Base-by-base conservation (phyloP, 64 coral and sea anemone genomes). In the Anthopleura sola region DNA sequence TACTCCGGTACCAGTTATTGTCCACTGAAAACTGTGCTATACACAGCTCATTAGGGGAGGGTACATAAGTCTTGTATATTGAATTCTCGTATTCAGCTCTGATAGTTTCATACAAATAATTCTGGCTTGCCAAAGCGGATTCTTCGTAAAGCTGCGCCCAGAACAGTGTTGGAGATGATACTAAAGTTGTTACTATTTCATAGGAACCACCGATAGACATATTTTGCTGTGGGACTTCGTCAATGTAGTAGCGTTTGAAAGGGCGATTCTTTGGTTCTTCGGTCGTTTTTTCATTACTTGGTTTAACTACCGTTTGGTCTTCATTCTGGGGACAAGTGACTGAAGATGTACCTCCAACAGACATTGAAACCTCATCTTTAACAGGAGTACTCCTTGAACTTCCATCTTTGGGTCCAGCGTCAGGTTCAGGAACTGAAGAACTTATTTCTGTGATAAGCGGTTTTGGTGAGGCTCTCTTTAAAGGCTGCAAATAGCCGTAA, bases 21-120 rank as follows among this genome's bases (percentile, higher is more conserved):
- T 98, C 96, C 32, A 34, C 49, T 23, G 85, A 91, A 49, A 90
- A 98, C 75, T 98, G 90, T 13, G 93, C 96, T 3, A 86, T 90
- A 81, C 93, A 94, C 37, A 98, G 55, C 58, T 92, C 90, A 46
- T 93, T 93, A 60, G 31, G 58, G 28, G 75, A 86, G 50, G 96
- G 96, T 57, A 94, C 84, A 87, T 90, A 94, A 8, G 94, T 94
- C 28, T 86, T 78, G 82, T 86, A 90, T 17, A 28, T 11, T 19
- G 96, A 92, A 78, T 89, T 53, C 5, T 64, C 36, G 50, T 98
- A 98, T 18, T 57, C 37, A 18, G 15, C 49, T 56, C 80, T 88
- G 32, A 98, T 81, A 10, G 85, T 68, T 28, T 46, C 69, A 28
- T 32, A 86, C 23, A 98, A 79, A 54, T 44, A 53, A 20, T 62